These are phyloP conservation scores for Nomada fucata DNA, from an alignment of 2,888 invertebrate genomes.

Conservation along the genomic window DNA sequence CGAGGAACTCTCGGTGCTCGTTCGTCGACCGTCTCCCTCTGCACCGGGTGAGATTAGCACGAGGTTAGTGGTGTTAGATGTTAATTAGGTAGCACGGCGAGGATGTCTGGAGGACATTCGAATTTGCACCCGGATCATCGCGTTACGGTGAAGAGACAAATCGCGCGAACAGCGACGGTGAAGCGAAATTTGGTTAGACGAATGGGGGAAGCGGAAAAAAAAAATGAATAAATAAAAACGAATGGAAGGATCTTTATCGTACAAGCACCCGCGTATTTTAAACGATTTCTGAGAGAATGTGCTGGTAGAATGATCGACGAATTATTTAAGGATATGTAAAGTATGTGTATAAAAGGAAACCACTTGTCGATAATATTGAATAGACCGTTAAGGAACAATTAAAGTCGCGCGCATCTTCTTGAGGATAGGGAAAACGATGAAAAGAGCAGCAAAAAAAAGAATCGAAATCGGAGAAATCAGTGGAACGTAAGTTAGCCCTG, in stretches of 20 bases:
- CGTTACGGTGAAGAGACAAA: no score
- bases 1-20: not conserved
- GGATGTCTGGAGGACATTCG: not conserved
- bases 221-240: not conserved
- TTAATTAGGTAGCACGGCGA: not conserved
- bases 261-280: slow-evolving; percentile 2
- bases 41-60: slow-evolving; percentile 4
- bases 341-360: slow-evolving; percentile 38
- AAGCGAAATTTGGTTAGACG: not conserved
- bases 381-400: slow-evolving; percentile 10
- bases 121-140: no score
- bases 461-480: not conserved
- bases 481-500: slow-evolving; percentile 2
- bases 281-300: not conserved
- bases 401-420: not conserved
- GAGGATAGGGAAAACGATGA: not conserved
- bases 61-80: slow-evolving; percentile 12
- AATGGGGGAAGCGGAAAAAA: not conserved
- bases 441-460: not conserved
- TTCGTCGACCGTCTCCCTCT: not conserved
- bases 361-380: slow-evolving; percentile 42
- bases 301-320: not conserved
- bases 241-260: not conserved
- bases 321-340: slow-evolving; percentile 29
- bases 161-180: not conserved